A percentile compares a stretch with the other conserved stretches of the same genome.
phyloP scores from a whole-genome alignment of 2,888 invertebrate genomes.

The Melanotus villosus region DNA sequence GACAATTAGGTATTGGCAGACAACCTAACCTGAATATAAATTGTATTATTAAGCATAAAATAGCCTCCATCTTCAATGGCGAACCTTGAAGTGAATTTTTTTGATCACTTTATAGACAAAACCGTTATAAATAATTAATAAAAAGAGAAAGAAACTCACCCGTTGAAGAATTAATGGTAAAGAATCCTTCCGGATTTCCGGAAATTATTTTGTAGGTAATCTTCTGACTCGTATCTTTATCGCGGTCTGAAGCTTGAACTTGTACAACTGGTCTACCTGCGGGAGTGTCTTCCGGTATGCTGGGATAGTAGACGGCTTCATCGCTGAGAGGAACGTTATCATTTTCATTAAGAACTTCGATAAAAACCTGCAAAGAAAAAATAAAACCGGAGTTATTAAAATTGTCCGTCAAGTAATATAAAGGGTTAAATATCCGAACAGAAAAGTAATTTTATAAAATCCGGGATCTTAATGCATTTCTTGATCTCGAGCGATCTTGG shows the following conservation, averaged over 20 bases:
- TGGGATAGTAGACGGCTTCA: conserved; percentile 87
- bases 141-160: conserved; percentile 74
- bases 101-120: no score
- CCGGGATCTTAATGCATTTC: conserved; percentile 14
- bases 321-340: conserved; percentile 95
- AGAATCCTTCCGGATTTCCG: conserved; percentile 93
- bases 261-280: conserved; percentile 80
- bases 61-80: no score
- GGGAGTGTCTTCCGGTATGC: conserved; percentile 85
- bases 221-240: conserved; percentile 77
- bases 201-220: conserved; percentile 88
- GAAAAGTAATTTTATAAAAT: conserved; percentile 21
- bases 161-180: conserved; percentile 86
- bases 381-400: neutral
- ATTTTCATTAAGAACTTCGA: conserved; percentile 92
- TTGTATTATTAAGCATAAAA: no score
- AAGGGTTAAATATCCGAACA: conserved; percentile 11
- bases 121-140: no score
- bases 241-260: conserved; percentile 85
- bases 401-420: conserved; percentile 2
- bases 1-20: no score
- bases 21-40: no score
- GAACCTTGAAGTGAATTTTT: no score
- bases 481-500: conserved; percentile 10
- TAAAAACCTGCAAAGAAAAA: conserved; percentile 77